Percentiles rank a stretch among this genome's conserved stretches.
phyloP scores from a whole-genome alignment of 2,888 invertebrate genomes.

The Ophion slaviceki region DNA sequence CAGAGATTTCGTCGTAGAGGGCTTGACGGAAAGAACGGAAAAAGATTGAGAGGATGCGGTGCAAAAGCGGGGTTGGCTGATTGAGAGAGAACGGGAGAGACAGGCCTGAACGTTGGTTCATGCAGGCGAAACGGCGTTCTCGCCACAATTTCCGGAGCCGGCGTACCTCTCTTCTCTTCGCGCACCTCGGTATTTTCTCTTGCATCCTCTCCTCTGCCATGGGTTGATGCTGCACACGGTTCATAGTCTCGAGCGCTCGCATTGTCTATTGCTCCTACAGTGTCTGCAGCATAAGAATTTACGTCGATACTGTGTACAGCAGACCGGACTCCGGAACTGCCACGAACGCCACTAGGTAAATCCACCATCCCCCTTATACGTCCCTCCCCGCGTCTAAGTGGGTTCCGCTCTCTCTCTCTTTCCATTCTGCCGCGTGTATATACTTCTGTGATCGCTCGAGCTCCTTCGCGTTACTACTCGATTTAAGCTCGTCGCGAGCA shows the following conservation, averaged over 20 bases:
- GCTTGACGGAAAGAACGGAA: conserved; percentile 5
- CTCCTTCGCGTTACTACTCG: conserved; percentile 52
- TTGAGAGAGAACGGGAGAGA: conserved; percentile 19
- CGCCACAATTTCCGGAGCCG: conserved; percentile 65
- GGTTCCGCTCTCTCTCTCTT: conserved; percentile 12
- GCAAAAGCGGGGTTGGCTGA: not conserved
- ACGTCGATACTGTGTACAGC: conserved; percentile 61
- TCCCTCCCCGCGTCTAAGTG: conserved; percentile 19
- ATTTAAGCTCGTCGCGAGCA: conserved; percentile 59
- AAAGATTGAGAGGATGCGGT: not conserved
- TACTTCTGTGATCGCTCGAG: conserved; percentile 56
- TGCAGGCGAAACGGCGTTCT: conserved; percentile 53
- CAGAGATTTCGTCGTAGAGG: conserved; percentile 12
- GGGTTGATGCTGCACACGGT: conserved; percentile 59
- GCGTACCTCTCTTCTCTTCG: conserved; percentile 17
- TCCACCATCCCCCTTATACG: conserved; percentile 28
- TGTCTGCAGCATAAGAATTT: conserved; percentile 63
- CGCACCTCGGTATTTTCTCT: conserved; percentile 9
- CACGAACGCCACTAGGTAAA: conserved; percentile 51
- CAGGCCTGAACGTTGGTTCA: conserved; percentile 62
- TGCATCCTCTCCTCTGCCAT: conserved; percentile 37
- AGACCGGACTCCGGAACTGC: conserved; percentile 44
- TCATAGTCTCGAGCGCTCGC: conserved; percentile 46
- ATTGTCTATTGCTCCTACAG: conserved; percentile 63
- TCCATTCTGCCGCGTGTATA: conserved; percentile 26